Evolutionary conservation across 2,113 vertebrate species (phyloP).

Genomic region (Platysteira castanea): DNA sequence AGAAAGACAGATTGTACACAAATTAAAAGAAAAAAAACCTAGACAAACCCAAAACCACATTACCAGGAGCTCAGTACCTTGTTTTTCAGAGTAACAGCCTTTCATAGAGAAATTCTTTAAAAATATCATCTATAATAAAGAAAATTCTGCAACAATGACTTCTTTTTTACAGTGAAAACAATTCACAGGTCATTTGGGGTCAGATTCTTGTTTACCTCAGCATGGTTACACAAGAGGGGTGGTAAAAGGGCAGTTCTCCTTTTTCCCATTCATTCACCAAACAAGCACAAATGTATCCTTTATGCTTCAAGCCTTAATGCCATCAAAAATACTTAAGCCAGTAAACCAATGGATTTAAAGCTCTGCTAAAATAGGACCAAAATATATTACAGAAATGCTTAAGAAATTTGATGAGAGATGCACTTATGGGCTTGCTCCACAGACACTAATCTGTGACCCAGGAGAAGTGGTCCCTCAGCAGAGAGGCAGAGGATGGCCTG

Average conservation of each 20-base stretch:
- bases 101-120: background rate
- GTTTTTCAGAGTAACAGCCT: background rate
- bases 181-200: background rate
- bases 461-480: background rate
- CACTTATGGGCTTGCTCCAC: background rate
- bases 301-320: background rate
- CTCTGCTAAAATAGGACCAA: background rate
- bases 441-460: background rate
- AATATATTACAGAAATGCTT: background rate
- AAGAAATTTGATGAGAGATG: background rate
- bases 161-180: background rate
- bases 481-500: background rate
- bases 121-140: background rate
- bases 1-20: background rate
- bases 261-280: background rate
- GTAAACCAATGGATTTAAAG: background rate
- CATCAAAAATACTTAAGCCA: background rate
- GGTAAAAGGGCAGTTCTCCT: background rate
- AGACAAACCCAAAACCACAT: background rate
- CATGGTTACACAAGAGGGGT: background rate
- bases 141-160: background rate
- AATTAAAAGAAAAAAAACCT: background rate
- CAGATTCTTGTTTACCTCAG: background rate
- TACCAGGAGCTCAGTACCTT: background rate
- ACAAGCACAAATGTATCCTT: background rate